Evolutionary conservation across 2,797 vertebrate genomes (phyloP), one percentile per base, ranked within the genome.

Genomic region (Tenualosa thibaudeaui): DNA sequence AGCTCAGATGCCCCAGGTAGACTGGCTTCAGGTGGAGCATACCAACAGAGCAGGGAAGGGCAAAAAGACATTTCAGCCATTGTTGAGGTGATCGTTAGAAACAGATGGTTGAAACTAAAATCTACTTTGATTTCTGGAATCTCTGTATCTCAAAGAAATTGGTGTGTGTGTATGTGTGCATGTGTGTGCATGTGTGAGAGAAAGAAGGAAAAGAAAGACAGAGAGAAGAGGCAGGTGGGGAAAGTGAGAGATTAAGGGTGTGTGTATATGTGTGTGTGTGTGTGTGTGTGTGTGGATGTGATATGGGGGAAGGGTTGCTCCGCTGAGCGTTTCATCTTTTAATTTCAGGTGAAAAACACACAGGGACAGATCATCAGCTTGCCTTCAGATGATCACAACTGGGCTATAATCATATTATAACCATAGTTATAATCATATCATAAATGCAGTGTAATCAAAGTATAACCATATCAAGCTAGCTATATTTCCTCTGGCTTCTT

Each of bases 1-100:
- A 40, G 90, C 91, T 86, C 87, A 92, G 91, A 92, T 92, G 90
- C 86, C 85, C 89, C 12, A 56, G 54, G 58, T 88, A 93, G 93
- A 95, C 94, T 93, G 91, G 89, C 85, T 88, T 91, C 92, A 93
- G 93, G 90, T 93, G 90, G 92, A 91, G 88, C 89, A 40, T 60
- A n/a, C 87, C 81, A 85, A 89, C 85, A 62, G 84, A 8, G 71
- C 71, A 78, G 71, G 40, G 15, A 78, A 75, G 68, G 24, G 5
- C 71, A 4, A 78, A 78, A 78, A 78, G 71, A 78, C 71, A 22
- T 78, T 43, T 78, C 37, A 46, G 71, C 71, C 71, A 78, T 78
- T 78, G 71, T 78, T 62, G 68, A 40, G 6, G 31, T 17, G 68
- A 71, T 71, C 68, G 31, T 71, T 71, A 71, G 68, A 40, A 78